Evolutionary conservation across 2,113 vertebrate genomes (phyloP).

Genomic region (Engraulis encrasicolus): DNA sequence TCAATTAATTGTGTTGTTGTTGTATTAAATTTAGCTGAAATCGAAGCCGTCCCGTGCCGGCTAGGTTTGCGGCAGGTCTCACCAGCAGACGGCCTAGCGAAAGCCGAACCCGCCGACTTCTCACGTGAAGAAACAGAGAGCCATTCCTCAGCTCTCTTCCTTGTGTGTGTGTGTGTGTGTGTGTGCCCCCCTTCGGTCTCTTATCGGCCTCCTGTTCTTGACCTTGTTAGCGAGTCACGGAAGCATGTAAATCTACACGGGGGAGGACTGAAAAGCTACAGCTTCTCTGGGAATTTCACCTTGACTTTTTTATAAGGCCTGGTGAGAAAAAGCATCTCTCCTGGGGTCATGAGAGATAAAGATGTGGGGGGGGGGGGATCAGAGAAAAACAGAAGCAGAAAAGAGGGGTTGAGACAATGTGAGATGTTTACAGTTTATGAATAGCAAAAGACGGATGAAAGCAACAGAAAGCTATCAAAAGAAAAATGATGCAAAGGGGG

Average conservation of each 20-base stretch:
- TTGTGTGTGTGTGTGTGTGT: constrained; percentile 22
- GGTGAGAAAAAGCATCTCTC: constrained; percentile 58
- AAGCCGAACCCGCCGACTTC: background rate
- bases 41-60: background rate
- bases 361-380: background rate
- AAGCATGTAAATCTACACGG: constrained; percentile 70
- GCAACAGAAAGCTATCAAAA: no score
- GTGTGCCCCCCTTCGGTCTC: constrained; percentile 15
- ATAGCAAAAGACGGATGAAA: no score
- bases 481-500: no score
- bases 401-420: background rate
- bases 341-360: background rate
- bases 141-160: background rate
- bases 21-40: background rate
- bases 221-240: constrained; percentile 62
- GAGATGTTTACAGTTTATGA: no score
- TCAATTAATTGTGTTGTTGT: constrained; percentile 8
- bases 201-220: constrained; percentile 55
- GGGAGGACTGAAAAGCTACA: constrained; percentile 76
- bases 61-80: background rate
- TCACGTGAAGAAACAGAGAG: background rate
- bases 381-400: background rate
- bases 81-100: background rate
- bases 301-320: constrained; percentile 61
- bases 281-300: constrained; percentile 73